These are phyloP conservation scores for Papilio polyxenes DNA, from an alignment of 1,140 invertebrate species.

Conservation along the genomic window DNA sequence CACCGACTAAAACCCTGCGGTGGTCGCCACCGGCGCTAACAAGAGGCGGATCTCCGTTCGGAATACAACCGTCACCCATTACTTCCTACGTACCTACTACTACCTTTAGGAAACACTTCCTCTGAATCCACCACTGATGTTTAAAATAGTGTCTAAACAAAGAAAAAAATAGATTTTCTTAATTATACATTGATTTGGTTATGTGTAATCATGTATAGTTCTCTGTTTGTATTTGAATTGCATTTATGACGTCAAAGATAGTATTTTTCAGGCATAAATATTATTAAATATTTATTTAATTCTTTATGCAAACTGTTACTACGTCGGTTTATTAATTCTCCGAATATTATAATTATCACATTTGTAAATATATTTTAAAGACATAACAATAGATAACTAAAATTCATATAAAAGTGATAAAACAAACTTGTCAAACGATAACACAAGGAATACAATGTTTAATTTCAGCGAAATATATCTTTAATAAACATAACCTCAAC, in stretches of 20 bases:
- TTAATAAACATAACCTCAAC: background rate
- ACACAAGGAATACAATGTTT: background rate
- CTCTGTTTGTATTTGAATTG: too few relatives aligned
- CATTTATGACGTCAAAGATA: background rate
- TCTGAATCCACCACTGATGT: too few relatives aligned
- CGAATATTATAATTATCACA: background rate
- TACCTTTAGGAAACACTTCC: too few relatives aligned
- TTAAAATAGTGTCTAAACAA: too few relatives aligned
- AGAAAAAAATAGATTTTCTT: too few relatives aligned
- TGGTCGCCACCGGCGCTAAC: too few relatives aligned
- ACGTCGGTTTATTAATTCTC: background rate
- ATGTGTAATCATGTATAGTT: too few relatives aligned
- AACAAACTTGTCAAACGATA: background rate
- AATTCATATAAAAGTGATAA: constrained; percentile 6
- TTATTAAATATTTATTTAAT: background rate
- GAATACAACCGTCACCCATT: too few relatives aligned
- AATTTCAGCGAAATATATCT: background rate
- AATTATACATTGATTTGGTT: too few relatives aligned
- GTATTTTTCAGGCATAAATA: background rate
- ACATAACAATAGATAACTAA: constrained; percentile 16
- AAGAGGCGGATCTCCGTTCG: too few relatives aligned
- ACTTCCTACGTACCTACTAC: too few relatives aligned
- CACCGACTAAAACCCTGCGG: too few relatives aligned
- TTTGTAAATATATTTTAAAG: constrained; percentile 16
- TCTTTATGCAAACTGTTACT: background rate